Percentiles rank a stretch among this genome's conserved stretches.
Evolutionary conservation across 2,888 invertebrate genomes (phyloP).

Genomic region (Eristalinus aeneus): DNA sequence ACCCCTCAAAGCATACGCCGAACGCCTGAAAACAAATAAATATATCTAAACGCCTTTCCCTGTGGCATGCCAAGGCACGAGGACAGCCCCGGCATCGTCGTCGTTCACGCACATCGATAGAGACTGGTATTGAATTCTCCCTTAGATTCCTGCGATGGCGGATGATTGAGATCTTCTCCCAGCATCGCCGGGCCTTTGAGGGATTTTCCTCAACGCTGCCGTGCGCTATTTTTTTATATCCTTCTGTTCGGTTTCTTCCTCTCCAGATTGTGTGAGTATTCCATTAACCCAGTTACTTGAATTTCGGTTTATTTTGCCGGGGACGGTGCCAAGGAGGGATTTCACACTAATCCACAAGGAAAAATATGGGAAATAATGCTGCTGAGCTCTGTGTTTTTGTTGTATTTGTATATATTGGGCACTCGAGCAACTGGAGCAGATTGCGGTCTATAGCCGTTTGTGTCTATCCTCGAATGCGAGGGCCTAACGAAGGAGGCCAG

Average conservation of each 20-base stretch:
- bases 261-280: slow-evolving; percentile 53
- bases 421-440: slow-evolving; percentile 29
- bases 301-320: slow-evolving; percentile 60
- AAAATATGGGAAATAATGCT: slow-evolving; percentile 6
- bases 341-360: slow-evolving; percentile 46
- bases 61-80: not conserved
- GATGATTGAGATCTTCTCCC: slow-evolving; percentile 43
- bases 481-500: not conserved
- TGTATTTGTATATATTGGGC: not conserved
- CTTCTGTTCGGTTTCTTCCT: not conserved
- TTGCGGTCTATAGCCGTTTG: slow-evolving; percentile 27
- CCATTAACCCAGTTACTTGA: slow-evolving; percentile 66
- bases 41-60: slow-evolving; percentile 49
- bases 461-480: not conserved
- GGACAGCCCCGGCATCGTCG: slow-evolving; percentile 34
- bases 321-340: slow-evolving; percentile 9
- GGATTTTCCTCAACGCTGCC: slow-evolving; percentile 35
- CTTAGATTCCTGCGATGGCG: slow-evolving; percentile 14
- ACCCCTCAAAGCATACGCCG: slow-evolving; percentile 7
- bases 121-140: slow-evolving; percentile 59
- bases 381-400: not conserved
- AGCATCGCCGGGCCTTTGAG: slow-evolving; percentile 39
- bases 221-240: slow-evolving; percentile 6
- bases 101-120: slow-evolving; percentile 37
- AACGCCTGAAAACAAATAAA: slow-evolving; percentile 59